Evolutionary conservation across 2,888 invertebrate genomes (phyloP).

Genomic region (Spodoptera exigua): DNA sequence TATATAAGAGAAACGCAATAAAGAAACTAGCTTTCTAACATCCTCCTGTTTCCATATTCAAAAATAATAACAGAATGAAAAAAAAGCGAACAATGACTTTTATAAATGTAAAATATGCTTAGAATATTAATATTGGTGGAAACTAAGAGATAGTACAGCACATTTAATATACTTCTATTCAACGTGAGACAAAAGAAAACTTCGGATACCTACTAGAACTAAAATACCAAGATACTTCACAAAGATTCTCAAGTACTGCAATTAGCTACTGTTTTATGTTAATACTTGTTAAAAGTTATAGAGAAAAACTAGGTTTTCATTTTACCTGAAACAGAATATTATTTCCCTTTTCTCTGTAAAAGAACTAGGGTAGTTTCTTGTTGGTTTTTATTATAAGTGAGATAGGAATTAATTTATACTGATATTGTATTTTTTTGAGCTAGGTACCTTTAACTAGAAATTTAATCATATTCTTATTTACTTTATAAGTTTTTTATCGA

Average conservation of each 20-base stretch:
- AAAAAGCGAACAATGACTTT: neutral
- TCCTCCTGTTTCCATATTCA: too few species aligned
- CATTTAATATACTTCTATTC: constrained; percentile 30
- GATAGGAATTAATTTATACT: too few species aligned
- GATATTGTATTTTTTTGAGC: too few species aligned
- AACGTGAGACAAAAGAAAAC: constrained; percentile 30
- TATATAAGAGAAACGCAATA: too few species aligned
- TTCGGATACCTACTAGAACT: constrained; percentile 23
- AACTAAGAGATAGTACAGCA: constrained; percentile 14
- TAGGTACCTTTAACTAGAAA: too few species aligned
- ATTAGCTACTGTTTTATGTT: constrained; percentile 45
- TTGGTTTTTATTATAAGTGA: too few species aligned
- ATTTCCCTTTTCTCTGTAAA: constrained; percentile 3
- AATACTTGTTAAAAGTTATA: constrained; percentile 44
- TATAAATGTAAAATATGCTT: neutral
- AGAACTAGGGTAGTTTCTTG: neutral
- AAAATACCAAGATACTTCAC: constrained; percentile 30
- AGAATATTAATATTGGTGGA: neutral
- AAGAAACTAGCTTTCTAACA: too few species aligned
- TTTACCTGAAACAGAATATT: constrained; percentile 27
- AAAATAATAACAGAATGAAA: too few species aligned
- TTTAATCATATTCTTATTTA: too few species aligned
- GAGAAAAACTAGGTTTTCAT: constrained; percentile 34
- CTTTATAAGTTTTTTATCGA: too few species aligned
- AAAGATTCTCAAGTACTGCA: constrained; percentile 33